Conservation (phyloP, 2,797 vertebrate genomes). For the Cetoscarus ocellatus region DNA sequence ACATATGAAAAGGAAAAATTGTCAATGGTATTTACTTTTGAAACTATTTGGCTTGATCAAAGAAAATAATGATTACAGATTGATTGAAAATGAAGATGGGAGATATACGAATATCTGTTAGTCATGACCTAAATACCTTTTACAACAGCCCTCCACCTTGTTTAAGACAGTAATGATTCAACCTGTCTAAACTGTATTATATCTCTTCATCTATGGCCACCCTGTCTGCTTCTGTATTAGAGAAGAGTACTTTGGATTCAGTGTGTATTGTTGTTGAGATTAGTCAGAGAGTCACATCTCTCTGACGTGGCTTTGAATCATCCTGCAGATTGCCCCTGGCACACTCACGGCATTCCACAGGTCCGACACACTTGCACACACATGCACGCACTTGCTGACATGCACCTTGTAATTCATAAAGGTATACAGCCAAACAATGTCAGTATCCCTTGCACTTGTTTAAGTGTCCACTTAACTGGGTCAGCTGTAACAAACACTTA, state of each 20-base stretch:
- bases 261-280: constrained; percentile 38
- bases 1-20: not conserved
- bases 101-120: not conserved
- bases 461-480: no score
- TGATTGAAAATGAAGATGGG: not conserved
- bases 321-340: constrained; percentile 52
- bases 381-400: constrained; percentile 16
- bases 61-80: not conserved
- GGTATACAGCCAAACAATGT: not conserved
- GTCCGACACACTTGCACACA: constrained; percentile 35
- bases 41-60: no score
- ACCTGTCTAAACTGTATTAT: constrained; percentile 10
- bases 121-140: not conserved
- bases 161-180: constrained; percentile 15
- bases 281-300: constrained; percentile 46
- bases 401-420: constrained; percentile 9
- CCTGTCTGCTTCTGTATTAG: constrained; percentile 2
- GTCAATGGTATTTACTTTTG: not conserved
- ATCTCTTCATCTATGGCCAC: not conserved
- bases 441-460: not conserved
- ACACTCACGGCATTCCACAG: constrained; percentile 69
- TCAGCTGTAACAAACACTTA: no score
- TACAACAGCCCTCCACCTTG: no score
- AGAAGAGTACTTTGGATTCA: constrained; percentile 39
- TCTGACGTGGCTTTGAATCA: constrained; percentile 72